Conservation (phyloP, 2,113 vertebrate genomes). For the Strix aluco region DNA sequence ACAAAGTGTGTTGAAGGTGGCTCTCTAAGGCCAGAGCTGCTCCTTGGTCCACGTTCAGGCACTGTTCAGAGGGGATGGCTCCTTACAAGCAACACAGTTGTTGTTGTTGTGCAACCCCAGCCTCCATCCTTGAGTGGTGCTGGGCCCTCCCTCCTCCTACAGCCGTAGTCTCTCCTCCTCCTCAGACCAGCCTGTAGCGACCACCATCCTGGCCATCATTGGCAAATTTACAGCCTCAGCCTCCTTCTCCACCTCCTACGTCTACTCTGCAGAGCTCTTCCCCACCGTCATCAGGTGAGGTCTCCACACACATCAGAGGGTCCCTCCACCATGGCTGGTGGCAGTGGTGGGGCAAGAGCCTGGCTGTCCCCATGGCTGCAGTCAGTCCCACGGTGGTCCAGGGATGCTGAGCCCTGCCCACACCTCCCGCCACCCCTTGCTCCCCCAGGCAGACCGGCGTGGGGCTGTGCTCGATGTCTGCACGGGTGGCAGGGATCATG, state of each 20-base stretch:
- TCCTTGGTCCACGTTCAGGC: rapidly evolving
- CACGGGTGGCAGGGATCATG: conserved; percentile 79
- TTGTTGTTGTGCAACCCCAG: rapidly evolving
- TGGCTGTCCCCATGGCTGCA: too few species aligned
- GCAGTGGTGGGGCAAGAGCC: neutral
- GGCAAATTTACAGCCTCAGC: conserved; percentile 75
- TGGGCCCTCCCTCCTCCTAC: neutral
- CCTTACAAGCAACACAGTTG: neutral
- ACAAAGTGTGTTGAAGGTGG: neutral
- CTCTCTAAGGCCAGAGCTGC: neutral
- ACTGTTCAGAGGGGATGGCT: neutral
- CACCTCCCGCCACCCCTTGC: rapidly evolving
- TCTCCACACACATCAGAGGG: rapidly evolving
- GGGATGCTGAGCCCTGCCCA: rapidly evolving
- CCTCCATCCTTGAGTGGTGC: rapidly evolving
- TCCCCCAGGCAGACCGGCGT: conserved; percentile 80
- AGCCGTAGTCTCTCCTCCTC: neutral
- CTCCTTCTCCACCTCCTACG: conserved; percentile 74
- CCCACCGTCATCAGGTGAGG: conserved; percentile 85
- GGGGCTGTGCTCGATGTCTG: conserved; percentile 79
- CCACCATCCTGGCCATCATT: conserved; percentile 71
- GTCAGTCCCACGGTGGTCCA: rapidly evolving
- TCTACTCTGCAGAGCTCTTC: conserved; percentile 86
- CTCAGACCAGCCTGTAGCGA: conserved; percentile 65
- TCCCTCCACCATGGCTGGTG: neutral